Evolutionary conservation across 2,888 invertebrate species (phyloP), one percentile per base, ranked within the genome.

Genomic region (Gerosis bhagava): DNA sequence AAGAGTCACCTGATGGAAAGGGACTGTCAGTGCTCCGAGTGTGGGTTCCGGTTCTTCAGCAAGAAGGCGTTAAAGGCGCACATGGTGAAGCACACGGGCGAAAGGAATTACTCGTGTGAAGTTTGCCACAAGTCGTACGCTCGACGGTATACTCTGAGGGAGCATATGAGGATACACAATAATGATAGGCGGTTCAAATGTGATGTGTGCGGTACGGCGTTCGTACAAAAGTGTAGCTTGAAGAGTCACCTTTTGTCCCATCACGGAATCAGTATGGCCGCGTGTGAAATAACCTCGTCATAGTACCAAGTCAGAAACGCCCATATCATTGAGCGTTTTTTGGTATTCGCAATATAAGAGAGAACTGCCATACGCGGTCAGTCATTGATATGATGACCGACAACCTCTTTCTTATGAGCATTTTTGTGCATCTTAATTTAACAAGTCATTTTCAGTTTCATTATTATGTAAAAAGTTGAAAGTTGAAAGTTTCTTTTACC

Each of bases 41-140:
- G 91, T 42, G 90, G 87, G 0, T 83, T 77, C 29, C 67, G 81
- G 35, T 91, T 90, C 43, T 90, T 90, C 53, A 89, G 87, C 43
- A 87, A 86, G n/a, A 90, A 90, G 51, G 86, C 86, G 1, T 66
- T 91, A 0, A 90, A 88, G 41, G 87, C 82, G 0, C 90, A 90
- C 31, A 89, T 89, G 87, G 61, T 89, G 0, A 84, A 84, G 22
- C 90, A 90, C 49, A 84, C 81, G 0, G 89, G 89, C 0, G 86
- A 86, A 16, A 60, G 76, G 1, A 83, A 73, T 10, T 89, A 77
- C 21, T 57, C 67, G 0, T 87, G 87, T 49, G 75, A 72, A 3
- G 62, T 88, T 0, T 87, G 87, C 17, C 67, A 76, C 1, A 89
- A 90, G 46, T 67, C 84, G 0, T 90, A 88, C 39, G 84, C 82